Evolutionary conservation across 2,797 vertebrate genomes (phyloP).

Genomic region (Loriculus beryllinus): DNA sequence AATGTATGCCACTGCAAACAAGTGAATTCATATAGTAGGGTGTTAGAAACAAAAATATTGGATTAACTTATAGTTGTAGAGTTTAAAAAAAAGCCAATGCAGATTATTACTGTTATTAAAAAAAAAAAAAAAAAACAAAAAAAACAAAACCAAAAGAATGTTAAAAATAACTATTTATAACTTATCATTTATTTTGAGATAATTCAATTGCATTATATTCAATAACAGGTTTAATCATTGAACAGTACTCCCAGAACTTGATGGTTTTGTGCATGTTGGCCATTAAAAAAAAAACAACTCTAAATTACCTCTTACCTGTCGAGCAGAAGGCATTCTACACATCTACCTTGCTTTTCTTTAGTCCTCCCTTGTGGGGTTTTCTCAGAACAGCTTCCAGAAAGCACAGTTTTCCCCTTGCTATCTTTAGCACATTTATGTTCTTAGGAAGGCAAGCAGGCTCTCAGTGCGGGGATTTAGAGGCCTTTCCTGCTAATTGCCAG

Average conservation of each 20-base stretch:
- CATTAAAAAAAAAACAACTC: constrained; percentile 11
- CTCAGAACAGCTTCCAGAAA: constrained; percentile 76
- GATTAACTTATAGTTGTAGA: neutral
- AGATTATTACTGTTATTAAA: constrained; percentile 1
- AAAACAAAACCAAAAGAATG: too few relatives aligned
- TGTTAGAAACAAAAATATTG: neutral
- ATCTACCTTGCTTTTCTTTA: constrained; percentile 68
- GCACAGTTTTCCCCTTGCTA: constrained; percentile 76
- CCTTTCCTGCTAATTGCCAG: constrained; percentile 90
- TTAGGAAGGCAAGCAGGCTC: constrained; percentile 86
- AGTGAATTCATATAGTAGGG: neutral
- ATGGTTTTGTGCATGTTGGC: constrained; percentile 53
- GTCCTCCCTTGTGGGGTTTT: constrained; percentile 69
- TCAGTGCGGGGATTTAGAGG: constrained; percentile 88
- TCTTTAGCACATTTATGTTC: constrained; percentile 82
- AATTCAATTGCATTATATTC: constrained; percentile 50
- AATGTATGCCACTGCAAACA: neutral
- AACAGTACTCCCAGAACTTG: constrained; percentile 55
- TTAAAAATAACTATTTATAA: constrained; percentile 8
- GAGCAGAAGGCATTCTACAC: constrained; percentile 60
- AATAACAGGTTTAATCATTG: constrained; percentile 48
- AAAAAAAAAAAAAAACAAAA: neutral
- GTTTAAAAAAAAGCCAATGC: neutral
- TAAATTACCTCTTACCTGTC: constrained; percentile 72
- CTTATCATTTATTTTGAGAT: constrained; percentile 35